Evolutionary conservation across 2,113 vertebrate genomes (phyloP).

Genomic region (Ellobius talpinus): DNA sequence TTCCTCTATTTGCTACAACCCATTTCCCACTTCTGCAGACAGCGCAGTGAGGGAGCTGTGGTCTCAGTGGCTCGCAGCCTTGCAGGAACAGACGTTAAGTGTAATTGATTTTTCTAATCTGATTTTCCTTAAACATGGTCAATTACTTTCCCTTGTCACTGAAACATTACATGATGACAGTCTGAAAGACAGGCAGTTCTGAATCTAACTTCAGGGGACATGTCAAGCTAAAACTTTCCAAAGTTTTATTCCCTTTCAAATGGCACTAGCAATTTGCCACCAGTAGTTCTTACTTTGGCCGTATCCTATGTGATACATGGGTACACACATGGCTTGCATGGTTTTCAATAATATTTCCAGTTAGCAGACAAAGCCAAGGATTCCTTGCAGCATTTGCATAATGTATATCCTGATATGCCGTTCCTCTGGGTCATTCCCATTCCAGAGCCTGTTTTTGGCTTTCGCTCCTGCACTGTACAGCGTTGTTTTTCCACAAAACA

Average conservation of each 20-base stretch:
- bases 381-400: neutral
- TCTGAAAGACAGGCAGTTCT: neutral
- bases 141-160: neutral
- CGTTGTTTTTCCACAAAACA: neutral
- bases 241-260: neutral
- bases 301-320: neutral
- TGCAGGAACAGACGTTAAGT: neutral
- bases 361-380: neutral
- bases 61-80: fast-evolving
- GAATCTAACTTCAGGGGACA: neutral
- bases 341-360: neutral
- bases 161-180: neutral
- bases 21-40: neutral
- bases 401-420: neutral
- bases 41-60: fast-evolving
- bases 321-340: too few relatives aligned
- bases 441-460: neutral
- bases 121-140: slow-evolving; percentile 48
- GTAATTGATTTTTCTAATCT: slow-evolving; percentile 44
- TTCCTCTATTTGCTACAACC: neutral
- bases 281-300: neutral
- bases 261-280: neutral
- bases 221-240: neutral
- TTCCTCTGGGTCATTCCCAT: neutral
- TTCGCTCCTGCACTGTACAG: neutral